Evolutionary conservation across 2,888 invertebrate species (phyloP), one percentile per base, ranked within the genome.

Genomic region (Sinelater perroti): DNA sequence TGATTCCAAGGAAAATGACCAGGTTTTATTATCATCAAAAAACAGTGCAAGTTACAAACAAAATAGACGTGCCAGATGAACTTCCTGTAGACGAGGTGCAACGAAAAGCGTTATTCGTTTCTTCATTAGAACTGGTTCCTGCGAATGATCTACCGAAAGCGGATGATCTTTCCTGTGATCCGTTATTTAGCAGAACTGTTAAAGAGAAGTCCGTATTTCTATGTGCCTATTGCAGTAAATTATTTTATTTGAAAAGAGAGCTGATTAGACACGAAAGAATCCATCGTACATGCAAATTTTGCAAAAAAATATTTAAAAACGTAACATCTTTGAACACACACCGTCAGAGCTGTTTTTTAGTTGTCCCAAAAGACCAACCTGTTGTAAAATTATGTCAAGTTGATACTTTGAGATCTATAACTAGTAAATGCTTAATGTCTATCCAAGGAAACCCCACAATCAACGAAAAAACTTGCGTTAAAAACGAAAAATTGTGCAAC

Each of bases 201-300:
- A n/a, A n/a, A n/a, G n/a, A n/a, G n/a, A n/a, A n/a, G n/a, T n/a
- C n/a, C n/a, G n/a, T 50, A 24, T 50, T 36, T 10, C 10, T 36
- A 6, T 50, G 50, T 38, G 2, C 21, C 8, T 7, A 38, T 10
- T 50, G 50, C 16, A 21, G 21, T 17, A 3, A 16, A 6, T 11
- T 35, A 17, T 50, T 8, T 10, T 2, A 36, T 26, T 14, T 14
- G 2, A 21, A 38, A 16, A 26, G 17, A 13, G 38, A 62, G 11
- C 17, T 62, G 11, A 40, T 44, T 2, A 38, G 40, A 6, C 62
- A 62, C 13, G 44, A 56, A 40, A 56, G 38, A 14, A 53, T 45
- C 8, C 62, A 62, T 46, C 33, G 52, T 13, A 56, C 30, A 14
- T 62, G 62, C 38, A 36, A 49, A 11, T 38, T 60, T 31, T 62